Percentiles rank a stretch among this genome's conserved stretches.
phyloP scores from a whole-genome alignment of 2,797 vertebrate species.

The Thripadectes ignobilis region DNA sequence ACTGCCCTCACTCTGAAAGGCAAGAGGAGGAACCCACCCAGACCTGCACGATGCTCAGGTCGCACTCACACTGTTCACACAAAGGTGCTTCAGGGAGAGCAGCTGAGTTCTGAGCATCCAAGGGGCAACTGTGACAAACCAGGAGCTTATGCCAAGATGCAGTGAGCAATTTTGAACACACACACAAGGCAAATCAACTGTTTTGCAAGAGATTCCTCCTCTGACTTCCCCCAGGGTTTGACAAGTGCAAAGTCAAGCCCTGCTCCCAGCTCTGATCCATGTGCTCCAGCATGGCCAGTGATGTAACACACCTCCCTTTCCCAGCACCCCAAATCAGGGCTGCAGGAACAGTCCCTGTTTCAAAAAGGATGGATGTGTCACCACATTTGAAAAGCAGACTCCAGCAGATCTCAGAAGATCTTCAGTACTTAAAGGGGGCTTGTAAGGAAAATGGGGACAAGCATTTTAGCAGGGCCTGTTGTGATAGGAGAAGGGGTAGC shows the following conservation, averaged over 20 bases:
- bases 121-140: accelerated
- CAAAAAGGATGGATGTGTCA: neutral
- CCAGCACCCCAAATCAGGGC: neutral
- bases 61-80: neutral
- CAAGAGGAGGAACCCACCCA: neutral
- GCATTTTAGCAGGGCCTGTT: neutral
- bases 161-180: neutral
- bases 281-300: neutral
- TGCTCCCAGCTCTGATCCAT: neutral
- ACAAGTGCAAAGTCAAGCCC: neutral
- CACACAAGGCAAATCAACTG: neutral
- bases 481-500: neutral
- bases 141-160: neutral
- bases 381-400: neutral
- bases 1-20: neutral
- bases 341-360: neutral
- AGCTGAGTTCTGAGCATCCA: neutral
- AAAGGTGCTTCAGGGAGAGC: neutral
- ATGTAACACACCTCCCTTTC: neutral
- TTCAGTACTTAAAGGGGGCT: neutral
- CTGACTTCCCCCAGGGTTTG: neutral
- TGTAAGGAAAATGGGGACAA: neutral
- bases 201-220: neutral
- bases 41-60: neutral
- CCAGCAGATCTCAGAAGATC: neutral